These are phyloP conservation scores for Microhierax caerulescens DNA, from an alignment of 2,797 vertebrate genomes.

Conservation along the genomic window DNA sequence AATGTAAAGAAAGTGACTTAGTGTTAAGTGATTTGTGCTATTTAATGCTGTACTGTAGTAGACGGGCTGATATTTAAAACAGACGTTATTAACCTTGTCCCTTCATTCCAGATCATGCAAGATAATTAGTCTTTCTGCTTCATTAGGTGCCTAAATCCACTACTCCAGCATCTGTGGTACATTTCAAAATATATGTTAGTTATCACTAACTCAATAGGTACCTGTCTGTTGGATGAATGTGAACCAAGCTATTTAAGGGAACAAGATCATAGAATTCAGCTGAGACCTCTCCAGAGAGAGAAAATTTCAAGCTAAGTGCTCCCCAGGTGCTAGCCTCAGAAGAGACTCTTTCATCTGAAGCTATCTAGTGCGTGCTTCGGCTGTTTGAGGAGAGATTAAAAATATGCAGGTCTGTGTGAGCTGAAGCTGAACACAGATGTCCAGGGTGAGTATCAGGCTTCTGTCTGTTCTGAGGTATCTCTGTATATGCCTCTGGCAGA, in stretches of 20 bases:
- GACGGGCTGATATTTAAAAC: neutral
- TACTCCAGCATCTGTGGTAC: neutral
- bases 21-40: conserved; percentile 4
- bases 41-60: neutral
- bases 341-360: neutral
- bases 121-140: conserved; percentile 23
- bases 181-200: neutral
- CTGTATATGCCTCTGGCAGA: neutral
- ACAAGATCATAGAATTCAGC: neutral
- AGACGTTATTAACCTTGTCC: neutral
- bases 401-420: neutral
- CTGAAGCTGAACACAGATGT: neutral
- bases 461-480: neutral
- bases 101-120: neutral
- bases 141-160: neutral
- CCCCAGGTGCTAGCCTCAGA: neutral
- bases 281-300: neutral
- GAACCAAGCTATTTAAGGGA: neutral
- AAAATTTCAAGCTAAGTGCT: neutral
- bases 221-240: neutral
- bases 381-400: neutral
- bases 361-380: neutral
- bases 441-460: neutral
- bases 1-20: neutral
- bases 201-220: neutral